phyloP scores from a whole-genome alignment of 2,888 invertebrate genomes.

The Nomada lathburiana region DNA sequence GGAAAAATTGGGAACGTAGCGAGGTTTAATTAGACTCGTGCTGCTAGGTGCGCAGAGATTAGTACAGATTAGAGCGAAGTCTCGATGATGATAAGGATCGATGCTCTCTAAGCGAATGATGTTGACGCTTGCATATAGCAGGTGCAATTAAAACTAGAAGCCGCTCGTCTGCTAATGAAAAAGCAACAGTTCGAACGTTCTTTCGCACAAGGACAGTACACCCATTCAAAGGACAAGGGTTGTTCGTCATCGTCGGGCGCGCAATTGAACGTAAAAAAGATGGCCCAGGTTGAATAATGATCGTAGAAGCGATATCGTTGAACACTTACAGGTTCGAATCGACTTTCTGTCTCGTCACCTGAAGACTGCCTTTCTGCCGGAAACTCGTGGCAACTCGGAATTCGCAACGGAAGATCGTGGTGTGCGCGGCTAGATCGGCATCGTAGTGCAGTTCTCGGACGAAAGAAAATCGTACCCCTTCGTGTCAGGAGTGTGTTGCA shows the following conservation, averaged over 20 bases:
- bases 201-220: neutral
- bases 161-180: neutral
- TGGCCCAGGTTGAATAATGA: neutral
- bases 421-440: conserved; percentile 14
- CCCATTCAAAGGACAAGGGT: too few relatives aligned
- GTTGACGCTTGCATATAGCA: neutral
- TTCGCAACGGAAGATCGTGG: conserved; percentile 15
- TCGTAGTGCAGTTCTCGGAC: conserved; percentile 8
- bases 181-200: neutral
- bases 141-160: neutral
- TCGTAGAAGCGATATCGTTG: too few relatives aligned
- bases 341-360: conserved; percentile 41
- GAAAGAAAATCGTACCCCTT: conserved; percentile 12
- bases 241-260: too few relatives aligned
- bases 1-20: too few relatives aligned
- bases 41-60: neutral
- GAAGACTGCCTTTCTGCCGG: conserved; percentile 31
- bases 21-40: too few relatives aligned
- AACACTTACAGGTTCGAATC: conserved; percentile 56
- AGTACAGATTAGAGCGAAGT: neutral
- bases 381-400: conserved; percentile 27
- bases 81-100: neutral
- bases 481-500: neutral
- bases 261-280: too few relatives aligned
- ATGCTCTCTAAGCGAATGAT: neutral